These are phyloP conservation scores for Alosa sapidissima DNA, from an alignment of 2,797 vertebrate genomes.

Conservation along the genomic window DNA sequence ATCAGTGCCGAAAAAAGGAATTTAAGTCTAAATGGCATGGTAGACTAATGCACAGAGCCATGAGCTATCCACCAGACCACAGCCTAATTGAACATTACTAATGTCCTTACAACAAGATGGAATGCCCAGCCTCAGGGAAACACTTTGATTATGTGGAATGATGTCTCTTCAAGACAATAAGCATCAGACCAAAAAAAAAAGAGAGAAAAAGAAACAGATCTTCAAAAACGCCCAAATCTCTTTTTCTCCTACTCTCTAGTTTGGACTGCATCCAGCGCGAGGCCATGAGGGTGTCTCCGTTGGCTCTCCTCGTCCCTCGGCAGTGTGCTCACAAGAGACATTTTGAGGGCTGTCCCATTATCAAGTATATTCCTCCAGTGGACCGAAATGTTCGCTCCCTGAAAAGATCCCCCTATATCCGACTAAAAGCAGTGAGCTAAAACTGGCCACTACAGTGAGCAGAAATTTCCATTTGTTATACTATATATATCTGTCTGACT, in stretches of 20 bases:
- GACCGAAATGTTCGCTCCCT: not conserved
- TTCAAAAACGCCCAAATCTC: not conserved
- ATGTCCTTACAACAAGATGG: not conserved
- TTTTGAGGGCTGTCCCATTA: not conserved
- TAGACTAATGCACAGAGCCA: not conserved
- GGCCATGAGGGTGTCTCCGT: not conserved
- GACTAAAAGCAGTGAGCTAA: too few species aligned
- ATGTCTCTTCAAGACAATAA: not conserved
- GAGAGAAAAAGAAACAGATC: not conserved
- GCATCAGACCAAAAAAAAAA: not conserved
- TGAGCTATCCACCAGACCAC: not conserved
- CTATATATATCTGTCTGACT: too few species aligned
- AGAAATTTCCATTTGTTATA: too few species aligned
- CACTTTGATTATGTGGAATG: not conserved
- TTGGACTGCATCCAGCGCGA: not conserved
- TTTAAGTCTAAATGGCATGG: not conserved
- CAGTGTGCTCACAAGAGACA: not conserved
- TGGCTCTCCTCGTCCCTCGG: not conserved
- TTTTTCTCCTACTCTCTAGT: not conserved
- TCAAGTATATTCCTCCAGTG: not conserved
- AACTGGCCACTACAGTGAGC: not conserved
- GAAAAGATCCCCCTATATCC: too few species aligned
- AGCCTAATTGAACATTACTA: not conserved
- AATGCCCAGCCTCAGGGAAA: not conserved
- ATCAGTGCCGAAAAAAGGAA: not conserved